phyloP scores from a whole-genome alignment of 2,888 invertebrate species.

The Tolmerus cingulatus region DNA sequence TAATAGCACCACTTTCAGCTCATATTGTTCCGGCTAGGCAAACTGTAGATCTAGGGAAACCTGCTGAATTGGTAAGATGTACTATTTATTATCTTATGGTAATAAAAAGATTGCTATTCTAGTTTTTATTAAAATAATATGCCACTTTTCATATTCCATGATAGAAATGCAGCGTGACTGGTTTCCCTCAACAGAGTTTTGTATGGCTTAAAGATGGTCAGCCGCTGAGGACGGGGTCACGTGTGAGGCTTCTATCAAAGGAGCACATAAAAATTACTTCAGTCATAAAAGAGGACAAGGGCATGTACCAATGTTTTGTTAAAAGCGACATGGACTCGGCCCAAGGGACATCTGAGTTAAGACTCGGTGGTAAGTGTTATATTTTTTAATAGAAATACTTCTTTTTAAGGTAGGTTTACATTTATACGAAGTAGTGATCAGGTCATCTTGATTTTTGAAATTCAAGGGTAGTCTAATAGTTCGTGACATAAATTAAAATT shows the following conservation, averaged over 20 bases:
- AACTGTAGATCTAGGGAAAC: conserved; percentile 82
- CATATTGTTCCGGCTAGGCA: conserved; percentile 77
- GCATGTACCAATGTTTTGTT: conserved; percentile 90
- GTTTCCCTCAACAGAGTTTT: conserved; percentile 79
- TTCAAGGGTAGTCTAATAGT: too few relatives aligned
- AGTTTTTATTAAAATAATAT: too few relatives aligned
- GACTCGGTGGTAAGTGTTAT: conserved; percentile 73
- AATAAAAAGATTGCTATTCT: too few relatives aligned
- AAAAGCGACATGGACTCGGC: conserved; percentile 83
- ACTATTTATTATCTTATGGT: too few relatives aligned
- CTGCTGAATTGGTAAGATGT: conserved; percentile 74
- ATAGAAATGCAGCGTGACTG: conserved; percentile 79
- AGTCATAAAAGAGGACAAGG: conserved; percentile 80
- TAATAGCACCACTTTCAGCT: conserved; percentile 76
- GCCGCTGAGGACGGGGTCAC: conserved; percentile 68
- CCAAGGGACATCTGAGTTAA: conserved; percentile 80
- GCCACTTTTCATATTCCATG: neutral
- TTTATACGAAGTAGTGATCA: too few relatives aligned
- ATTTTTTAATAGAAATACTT: neutral
- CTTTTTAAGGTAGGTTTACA: too few relatives aligned
- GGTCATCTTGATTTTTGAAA: too few relatives aligned
- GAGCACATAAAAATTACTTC: conserved; percentile 69
- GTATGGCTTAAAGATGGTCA: conserved; percentile 82
- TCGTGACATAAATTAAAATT: too few relatives aligned
- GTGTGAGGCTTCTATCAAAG: conserved; percentile 66